A percentile compares a stretch with the other conserved stretches of the same genome.
Evolutionary conservation across 2,113 vertebrate genomes (phyloP).

Genomic region (Geococcyx californianus): DNA sequence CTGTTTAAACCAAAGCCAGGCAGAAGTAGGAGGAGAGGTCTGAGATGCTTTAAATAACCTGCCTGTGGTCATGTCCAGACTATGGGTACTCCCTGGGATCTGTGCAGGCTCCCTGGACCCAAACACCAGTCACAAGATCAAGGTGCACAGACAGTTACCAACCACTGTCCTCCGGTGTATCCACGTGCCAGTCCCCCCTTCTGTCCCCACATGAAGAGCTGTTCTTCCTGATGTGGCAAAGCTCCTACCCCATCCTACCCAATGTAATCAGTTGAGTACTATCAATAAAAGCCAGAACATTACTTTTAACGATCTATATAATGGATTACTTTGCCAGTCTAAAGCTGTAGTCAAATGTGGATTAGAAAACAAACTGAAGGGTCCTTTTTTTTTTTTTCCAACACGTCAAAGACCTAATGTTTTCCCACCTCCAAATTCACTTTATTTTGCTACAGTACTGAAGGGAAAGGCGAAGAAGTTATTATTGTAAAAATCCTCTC

Average conservation of each 20-base stretch:
- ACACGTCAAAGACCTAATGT: neutral
- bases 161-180: rapidly evolving
- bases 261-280: neutral
- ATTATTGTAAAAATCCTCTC: neutral
- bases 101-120: neutral
- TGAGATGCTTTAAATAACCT: neutral
- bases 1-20: neutral
- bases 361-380: neutral
- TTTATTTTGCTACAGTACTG: neutral
- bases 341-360: neutral
- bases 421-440: neutral
- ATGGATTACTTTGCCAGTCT: neutral
- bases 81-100: neutral
- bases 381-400: neutral
- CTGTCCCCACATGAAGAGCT: rapidly evolving
- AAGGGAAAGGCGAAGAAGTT: neutral
- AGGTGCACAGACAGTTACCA: neutral
- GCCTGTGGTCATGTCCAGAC: neutral
- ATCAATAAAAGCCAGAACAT: neutral
- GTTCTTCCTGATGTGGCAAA: neutral
- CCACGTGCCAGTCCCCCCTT: neutral
- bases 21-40: neutral
- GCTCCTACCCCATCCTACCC: neutral
- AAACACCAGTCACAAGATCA: neutral
- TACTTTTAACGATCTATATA: neutral